Base-by-base conservation (phyloP, 2,113 vertebrate genomes). In the Spea bombifrons region DNA sequence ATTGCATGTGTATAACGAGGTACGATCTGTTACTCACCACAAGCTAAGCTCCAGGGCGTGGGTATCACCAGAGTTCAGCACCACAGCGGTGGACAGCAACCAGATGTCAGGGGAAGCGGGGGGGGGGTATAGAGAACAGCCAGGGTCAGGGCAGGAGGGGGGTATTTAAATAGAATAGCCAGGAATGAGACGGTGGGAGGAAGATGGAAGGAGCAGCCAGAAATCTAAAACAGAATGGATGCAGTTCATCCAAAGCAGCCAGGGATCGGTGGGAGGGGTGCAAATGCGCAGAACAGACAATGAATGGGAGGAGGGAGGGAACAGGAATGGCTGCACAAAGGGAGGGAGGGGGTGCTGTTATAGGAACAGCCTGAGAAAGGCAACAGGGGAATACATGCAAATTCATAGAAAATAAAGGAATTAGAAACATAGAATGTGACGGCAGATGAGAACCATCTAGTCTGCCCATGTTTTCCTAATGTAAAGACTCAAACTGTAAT, bases 11-110 rank as follows among this genome's bases (percentile, higher is more conserved):
- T 64, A 30, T 52, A 9, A 6, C 17, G 47, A 68, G 45, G 66
- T 13, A 53, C 7, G 55, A 59, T 13, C 30, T 30, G 55, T 50
- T 70, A 46, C 63, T 71, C 45, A 8, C 52, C 66, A 59, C 78
- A 48, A 48, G 49, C 66, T 66, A 48, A 47, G 44, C 9, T 48
- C 49, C 15, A 45, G 71, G 78, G 71, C 49, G 64, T 80, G 71
- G 73, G 10, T 59, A 59, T 53, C 30, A 78, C 13, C 49, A 55
- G 50, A 66, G 67, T 67, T 80, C 78, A 80, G 78, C 78, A 80
- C 78, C 61, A 80, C 45, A 55, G 64, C 68, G 61, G 65, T 16
- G 78, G 78, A 80, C 17, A 80, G 78, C 78, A 16, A 66, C 49
- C 52, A 45, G 70, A 53, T 47, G 59, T 46, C 44, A 67, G 63